Percentiles rank a stretch among this genome's conserved stretches.
These are phyloP conservation scores for Platycercus adscitus DNA, from an alignment of 2,113 vertebrate species.

Conservation along the genomic window DNA sequence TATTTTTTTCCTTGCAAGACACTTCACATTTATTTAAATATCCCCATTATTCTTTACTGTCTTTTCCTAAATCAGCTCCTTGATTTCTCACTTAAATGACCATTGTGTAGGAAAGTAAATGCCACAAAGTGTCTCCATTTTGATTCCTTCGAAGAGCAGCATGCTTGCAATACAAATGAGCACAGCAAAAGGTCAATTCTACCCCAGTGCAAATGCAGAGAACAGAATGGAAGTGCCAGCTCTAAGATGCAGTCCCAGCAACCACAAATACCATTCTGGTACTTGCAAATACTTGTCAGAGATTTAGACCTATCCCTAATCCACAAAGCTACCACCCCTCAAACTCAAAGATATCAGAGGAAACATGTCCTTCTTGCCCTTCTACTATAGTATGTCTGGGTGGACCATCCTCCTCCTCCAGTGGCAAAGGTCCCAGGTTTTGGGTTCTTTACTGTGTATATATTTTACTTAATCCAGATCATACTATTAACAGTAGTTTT, in stretches of 20 bases:
- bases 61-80: background rate
- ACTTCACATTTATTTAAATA: background rate
- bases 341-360: background rate
- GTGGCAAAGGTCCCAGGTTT: background rate
- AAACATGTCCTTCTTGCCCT: background rate
- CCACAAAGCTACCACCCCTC: background rate
- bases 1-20: background rate
- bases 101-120: background rate
- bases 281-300: background rate
- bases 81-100: background rate
- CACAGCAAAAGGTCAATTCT: background rate
- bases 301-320: background rate
- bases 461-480: background rate
- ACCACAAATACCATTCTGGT: background rate
- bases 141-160: background rate
- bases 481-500: background rate
- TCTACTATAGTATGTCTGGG: background rate
- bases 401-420: background rate
- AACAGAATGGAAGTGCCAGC: background rate
- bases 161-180: background rate
- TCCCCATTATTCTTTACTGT: background rate
- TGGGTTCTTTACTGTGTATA: background rate
- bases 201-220: background rate
- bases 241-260: background rate
- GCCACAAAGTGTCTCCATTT: background rate